A percentile compares a stretch with the other conserved stretches of the same genome.
These are phyloP conservation scores for Anas bahamensis DNA, from an alignment of 2,797 vertebrate genomes.

Conservation along the genomic window DNA sequence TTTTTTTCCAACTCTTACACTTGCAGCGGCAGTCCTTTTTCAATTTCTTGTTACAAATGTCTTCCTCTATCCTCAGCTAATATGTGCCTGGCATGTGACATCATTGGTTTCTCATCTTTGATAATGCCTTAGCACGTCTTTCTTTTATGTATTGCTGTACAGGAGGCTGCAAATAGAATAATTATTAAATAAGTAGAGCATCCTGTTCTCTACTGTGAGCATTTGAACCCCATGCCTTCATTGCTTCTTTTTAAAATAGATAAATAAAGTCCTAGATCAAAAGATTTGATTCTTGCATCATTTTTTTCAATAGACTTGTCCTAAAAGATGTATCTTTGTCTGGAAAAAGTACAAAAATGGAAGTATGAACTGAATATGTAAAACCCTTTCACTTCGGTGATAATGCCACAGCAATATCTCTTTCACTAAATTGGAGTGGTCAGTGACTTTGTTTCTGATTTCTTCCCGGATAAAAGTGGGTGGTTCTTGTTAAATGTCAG, in stretches of 20 bases:
- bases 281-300: neutral
- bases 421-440: neutral
- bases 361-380: neutral
- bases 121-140: neutral
- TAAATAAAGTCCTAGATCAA: neutral
- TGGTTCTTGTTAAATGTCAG: neutral
- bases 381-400: neutral
- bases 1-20: neutral
- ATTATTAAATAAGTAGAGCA: neutral
- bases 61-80: neutral
- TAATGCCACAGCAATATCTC: neutral
- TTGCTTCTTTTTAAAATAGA: neutral
- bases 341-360: neutral
- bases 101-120: neutral
- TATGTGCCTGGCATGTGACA: neutral
- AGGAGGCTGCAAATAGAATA: neutral
- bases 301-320: neutral
- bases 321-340: neutral
- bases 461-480: neutral
- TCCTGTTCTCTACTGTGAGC: neutral
- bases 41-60: neutral
- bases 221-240: neutral
- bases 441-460: neutral
- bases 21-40: neutral
- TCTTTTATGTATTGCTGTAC: neutral